Conservation (phyloP, 1,140 invertebrate species). For the Calephelis nemesis region DNA sequence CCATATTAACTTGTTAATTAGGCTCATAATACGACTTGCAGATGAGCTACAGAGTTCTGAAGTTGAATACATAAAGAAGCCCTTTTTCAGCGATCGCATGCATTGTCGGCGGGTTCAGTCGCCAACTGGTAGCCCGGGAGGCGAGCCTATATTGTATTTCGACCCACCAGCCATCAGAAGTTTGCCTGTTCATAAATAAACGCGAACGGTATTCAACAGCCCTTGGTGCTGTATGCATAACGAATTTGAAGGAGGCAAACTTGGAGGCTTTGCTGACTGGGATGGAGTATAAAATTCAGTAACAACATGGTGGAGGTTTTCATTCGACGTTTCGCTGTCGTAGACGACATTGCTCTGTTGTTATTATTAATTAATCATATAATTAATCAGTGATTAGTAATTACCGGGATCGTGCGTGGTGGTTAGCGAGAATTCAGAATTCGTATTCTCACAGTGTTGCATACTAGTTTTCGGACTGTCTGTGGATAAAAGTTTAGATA, state of each 20-base stretch:
- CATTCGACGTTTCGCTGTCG: conserved; percentile 73
- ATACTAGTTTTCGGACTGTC: too few species aligned
- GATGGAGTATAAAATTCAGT: conserved; percentile 80
- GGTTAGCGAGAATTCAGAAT: conserved; percentile 20
- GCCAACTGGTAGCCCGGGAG: conserved; percentile 77
- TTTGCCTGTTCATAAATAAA: conserved; percentile 81
- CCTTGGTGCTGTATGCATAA: conserved; percentile 81
- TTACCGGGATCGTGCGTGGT: conserved; percentile 18
- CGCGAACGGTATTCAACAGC: conserved; percentile 80
- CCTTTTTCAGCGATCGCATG: conserved; percentile 80
- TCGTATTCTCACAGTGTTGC: too few species aligned
- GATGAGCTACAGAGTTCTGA: conserved; percentile 86
- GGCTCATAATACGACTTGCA: conserved; percentile 93
- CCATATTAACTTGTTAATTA: conserved; percentile 95
- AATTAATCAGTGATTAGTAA: conserved; percentile 30
- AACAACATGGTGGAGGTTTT: conserved; percentile 76
- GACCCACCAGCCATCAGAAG: conserved; percentile 80
- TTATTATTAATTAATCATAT: conserved; percentile 54
- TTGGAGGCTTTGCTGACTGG: conserved; percentile 77
- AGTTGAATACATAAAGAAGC: conserved; percentile 80
- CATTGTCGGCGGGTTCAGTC: conserved; percentile 78
- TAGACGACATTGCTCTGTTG: conserved; percentile 72
- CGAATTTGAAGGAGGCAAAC: conserved; percentile 80
- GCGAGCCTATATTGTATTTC: conserved; percentile 82
- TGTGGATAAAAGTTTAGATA: conserved; percentile 35